phyloP scores from a whole-genome alignment of 2,888 invertebrate genomes.

The Atethmia centrago region DNA sequence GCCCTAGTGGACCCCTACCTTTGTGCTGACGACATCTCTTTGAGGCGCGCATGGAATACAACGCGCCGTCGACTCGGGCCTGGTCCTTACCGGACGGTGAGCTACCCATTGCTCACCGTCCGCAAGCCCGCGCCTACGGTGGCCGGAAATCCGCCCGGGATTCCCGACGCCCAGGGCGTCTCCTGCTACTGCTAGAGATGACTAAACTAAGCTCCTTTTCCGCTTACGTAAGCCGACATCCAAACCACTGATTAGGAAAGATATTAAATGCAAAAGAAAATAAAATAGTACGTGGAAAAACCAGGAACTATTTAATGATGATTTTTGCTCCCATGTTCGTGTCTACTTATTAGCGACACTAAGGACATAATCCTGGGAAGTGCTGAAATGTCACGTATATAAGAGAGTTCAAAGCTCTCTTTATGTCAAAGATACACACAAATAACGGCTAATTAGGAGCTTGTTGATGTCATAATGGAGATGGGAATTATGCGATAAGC shows the following conservation, averaged over 20 bases:
- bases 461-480: conserved; percentile 3
- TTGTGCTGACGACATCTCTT: no score
- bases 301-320: conserved; percentile 7
- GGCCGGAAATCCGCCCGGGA: no score
- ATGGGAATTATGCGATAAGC: conserved; percentile 13
- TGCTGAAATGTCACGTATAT: conserved; percentile 35
- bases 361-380: conserved; percentile 31
- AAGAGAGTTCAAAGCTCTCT: conserved; percentile 4
- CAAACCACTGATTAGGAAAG: conserved; percentile 17
- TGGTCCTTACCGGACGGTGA: no score
- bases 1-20: no score
- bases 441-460: conserved; percentile 28
- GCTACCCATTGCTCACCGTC: no score
- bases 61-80: no score
- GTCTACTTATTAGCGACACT: conserved; percentile 12
- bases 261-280: conserved; percentile 18
- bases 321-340: neutral
- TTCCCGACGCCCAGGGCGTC: no score
- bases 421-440: conserved; percentile 33
- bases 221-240: conserved; percentile 9
- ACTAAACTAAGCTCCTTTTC: conserved; percentile 9
- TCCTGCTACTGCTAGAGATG: no score
- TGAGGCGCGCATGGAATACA: no score
- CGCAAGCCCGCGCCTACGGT: no score
- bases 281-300: conserved; percentile 5